Conservation (phyloP, 2,888 invertebrate species). For the Seira ritae region DNA sequence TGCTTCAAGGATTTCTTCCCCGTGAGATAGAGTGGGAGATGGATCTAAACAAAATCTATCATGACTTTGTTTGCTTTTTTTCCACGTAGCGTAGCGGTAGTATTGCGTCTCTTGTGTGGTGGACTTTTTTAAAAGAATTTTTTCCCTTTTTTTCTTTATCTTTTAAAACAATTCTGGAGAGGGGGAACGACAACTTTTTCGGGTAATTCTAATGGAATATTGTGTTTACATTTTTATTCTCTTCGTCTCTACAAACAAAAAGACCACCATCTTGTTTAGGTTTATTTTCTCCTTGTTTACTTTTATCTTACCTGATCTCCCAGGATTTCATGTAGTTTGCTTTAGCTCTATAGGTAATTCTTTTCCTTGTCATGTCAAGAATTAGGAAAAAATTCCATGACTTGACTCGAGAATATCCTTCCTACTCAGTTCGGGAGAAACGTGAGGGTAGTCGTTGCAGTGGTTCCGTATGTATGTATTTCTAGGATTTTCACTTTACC, state of each 20-base stretch:
- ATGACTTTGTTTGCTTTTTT: slow-evolving; percentile 2
- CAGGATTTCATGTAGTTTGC: slow-evolving; percentile 14
- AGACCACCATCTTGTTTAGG: slow-evolving; percentile 47
- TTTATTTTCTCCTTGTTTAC: slow-evolving; percentile 45
- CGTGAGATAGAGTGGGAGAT: background rate
- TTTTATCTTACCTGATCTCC: slow-evolving; percentile 48
- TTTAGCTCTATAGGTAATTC: slow-evolving; percentile 21
- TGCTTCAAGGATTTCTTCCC: slow-evolving; percentile 14
- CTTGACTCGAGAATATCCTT: slow-evolving; percentile 46
- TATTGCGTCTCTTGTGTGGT: too few species aligned
- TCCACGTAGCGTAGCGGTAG: too few species aligned
- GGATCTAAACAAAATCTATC: slow-evolving; percentile 13
- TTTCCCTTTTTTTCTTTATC: background rate
- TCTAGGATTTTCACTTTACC: slow-evolving; percentile 3
- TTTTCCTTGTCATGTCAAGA: slow-evolving; percentile 36
- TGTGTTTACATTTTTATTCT: slow-evolving; percentile 34
- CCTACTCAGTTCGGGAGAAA: background rate
- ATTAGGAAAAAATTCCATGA: slow-evolving; percentile 58
- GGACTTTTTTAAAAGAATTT: slow-evolving; percentile 4
- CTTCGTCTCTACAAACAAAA: slow-evolving; percentile 15
- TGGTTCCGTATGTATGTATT: background rate
- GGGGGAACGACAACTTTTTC: background rate
- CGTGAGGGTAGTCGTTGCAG: background rate
- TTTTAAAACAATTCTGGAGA: slow-evolving; percentile 17
- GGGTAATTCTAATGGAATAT: slow-evolving; percentile 63